Evolutionary conservation across 2,888 invertebrate genomes (phyloP), one percentile per base, ranked within the genome.

Genomic region (Orchestes rusci): DNA sequence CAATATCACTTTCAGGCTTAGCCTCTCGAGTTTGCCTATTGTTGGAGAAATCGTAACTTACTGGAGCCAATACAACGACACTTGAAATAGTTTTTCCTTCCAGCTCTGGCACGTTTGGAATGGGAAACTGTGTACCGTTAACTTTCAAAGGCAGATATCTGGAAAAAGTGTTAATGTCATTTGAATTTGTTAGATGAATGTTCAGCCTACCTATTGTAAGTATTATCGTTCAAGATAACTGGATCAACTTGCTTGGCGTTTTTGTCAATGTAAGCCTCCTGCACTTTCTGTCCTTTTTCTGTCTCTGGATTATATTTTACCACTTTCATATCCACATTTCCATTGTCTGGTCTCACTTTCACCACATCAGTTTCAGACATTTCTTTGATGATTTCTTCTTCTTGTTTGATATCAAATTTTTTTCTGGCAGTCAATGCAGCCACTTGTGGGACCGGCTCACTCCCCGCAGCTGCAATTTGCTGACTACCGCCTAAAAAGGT

Each of bases 1-100:
- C 58, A 13, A 60, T 52, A 36, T 58, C 59, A n/a, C 31, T 45
- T 3, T 43, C 37, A 34, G 32, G 32, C 30, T 68, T 66, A 0
- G 74, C 67, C 44, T 76, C 71, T 54, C 80, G 69, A 59, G 77
- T 74, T 16, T 17, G 41, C 70, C 69, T 72, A 32, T 67, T 70
- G 48, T 57, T 67, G 18, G 65, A 59, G 55, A 73, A 74, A 61
- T 79, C 79, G 45, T 84, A 84, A 63, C 84, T 81, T 2, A 89
- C 84, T 0, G 89, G 89, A 2, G 89, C 89, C 50, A 90, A 65
- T 1, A 89, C 87, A 1, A 90, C 89, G 2, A 90, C 88, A 60
- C 88, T 88, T 7, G 85, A 80, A n/a, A 90, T 80, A 62, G 76
- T 80, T 59, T 82, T 81, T 35, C 84, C 86, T 58, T 75, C 76